Evolutionary conservation across 2,797 vertebrate genomes (phyloP), one percentile per base, ranked within the genome.

Genomic region (Acanthurus leucopareius): DNA sequence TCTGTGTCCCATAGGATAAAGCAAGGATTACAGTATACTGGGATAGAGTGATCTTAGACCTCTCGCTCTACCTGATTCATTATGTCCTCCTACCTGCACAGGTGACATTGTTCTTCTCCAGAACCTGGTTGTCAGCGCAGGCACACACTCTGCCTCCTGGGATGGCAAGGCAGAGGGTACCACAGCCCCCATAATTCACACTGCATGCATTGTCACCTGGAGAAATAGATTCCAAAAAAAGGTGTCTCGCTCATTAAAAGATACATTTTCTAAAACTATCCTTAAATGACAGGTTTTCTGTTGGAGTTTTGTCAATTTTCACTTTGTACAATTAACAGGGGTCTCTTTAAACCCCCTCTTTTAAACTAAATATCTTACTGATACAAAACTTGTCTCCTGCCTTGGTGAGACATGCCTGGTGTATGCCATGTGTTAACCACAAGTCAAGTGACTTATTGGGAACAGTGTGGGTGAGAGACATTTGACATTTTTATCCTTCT

Each of bases 171-270:
- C 98, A 99, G 80, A 99, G 96, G 65, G 96, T 97, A 87, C 95
- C 90, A 83, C 98, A 99, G 84, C 97, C 98, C 68, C 98, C 98
- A 54, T 99, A 99, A 94, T 99, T 99, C 90, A 98, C 93, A 74
- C 97, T 95, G 91, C 98, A 99, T 38, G 96, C 96, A 38, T 99
- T 99, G 89, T 99, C 97, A 96, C 98, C 98, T 99, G 95, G 68
- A 92, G 92, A 89, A 89, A 85, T 72, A 92, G 67, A 91, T 76
- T 25, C 71, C 63, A 82, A 90, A 94, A 35, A 83, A 80, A 91
- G 88, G 77, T 17, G 69, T 90, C 85, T 78, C 75, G 65, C 76
- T 92, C 75, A 86, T 75, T 89, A 82, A 73, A 79, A 87, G 73
- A 45, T 20, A 76, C 45, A 56, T 87, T 88, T 89, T 88, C 77